These are phyloP conservation scores for Lordiphosa andalusiaca DNA, from an alignment of 2,888 invertebrate species.

Conservation along the genomic window DNA sequence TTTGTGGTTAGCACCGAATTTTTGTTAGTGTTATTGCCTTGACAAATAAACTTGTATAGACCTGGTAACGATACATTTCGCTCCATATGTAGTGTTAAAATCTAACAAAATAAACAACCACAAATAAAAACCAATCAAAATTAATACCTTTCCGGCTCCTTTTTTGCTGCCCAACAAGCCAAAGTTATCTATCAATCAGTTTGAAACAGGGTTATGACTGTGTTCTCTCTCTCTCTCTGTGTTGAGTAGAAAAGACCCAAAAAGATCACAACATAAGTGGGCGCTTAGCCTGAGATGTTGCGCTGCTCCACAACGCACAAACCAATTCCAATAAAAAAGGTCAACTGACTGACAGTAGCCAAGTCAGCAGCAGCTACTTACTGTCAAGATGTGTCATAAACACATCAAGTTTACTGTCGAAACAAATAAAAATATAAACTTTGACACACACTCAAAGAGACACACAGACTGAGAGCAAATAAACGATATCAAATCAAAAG, in stretches of 20 bases:
- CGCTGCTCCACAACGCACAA: slow-evolving; percentile 26
- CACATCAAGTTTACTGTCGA: slow-evolving; percentile 75
- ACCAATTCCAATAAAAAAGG: slow-evolving; percentile 55
- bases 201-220: slow-evolving; percentile 31
- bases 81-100: too few relatives aligned
- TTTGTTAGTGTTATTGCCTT: too few relatives aligned
- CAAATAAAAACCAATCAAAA: too few relatives aligned
- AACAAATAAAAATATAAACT: slow-evolving; percentile 75
- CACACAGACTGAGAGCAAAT: slow-evolving; percentile 18
- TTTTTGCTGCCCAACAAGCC: too few relatives aligned
- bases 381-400: slow-evolving; percentile 75
- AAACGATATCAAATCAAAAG: slow-evolving; percentile 63
- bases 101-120: too few relatives aligned
- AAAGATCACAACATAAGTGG: slow-evolving; percentile 51
- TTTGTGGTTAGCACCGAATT: too few relatives aligned
- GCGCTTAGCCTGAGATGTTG: slow-evolving; percentile 39
- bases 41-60: too few relatives aligned
- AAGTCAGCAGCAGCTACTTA: slow-evolving; percentile 59
- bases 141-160: too few relatives aligned
- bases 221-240: slow-evolving; percentile 16
- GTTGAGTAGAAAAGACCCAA: not conserved
- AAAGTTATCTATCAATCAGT: slow-evolving; percentile 34
- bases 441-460: slow-evolving; percentile 55
- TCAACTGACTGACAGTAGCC: slow-evolving; percentile 64
- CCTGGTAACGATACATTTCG: too few relatives aligned